These are phyloP conservation scores for Halyomorpha halys DNA, from an alignment of 1,140 invertebrate genomes.

Conservation along the genomic window DNA sequence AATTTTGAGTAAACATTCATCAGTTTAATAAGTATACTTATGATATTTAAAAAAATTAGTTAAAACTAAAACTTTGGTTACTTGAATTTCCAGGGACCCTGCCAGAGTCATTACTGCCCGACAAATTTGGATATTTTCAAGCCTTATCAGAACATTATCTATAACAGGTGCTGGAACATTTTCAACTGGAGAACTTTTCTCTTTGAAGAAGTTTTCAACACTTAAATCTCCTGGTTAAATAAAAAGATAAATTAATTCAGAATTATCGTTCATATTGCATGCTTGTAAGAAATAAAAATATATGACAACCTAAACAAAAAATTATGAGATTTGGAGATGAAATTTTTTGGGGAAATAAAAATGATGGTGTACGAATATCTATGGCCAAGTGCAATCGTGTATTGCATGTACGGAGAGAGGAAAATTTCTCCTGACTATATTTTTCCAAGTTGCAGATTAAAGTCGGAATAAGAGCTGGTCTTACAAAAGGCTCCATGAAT, in stretches of 20 bases:
- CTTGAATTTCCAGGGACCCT: conserved; percentile 57
- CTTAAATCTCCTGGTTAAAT: conserved; percentile 48
- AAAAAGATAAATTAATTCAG: background rate
- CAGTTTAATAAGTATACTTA: too few relatives aligned
- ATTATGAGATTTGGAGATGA: conserved; percentile 69
- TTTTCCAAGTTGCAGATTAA: conserved; percentile 36
- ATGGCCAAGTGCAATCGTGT: conserved; percentile 57
- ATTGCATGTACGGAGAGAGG: conserved; percentile 47
- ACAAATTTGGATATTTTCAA: conserved; percentile 55
- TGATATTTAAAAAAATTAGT: too few relatives aligned
- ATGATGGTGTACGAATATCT: conserved; percentile 60
- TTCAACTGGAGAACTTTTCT: conserved; percentile 36
- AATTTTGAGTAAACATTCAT: too few relatives aligned
- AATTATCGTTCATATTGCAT: background rate
- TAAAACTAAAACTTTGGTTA: conserved; percentile 29
- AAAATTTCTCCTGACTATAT: conserved; percentile 35
- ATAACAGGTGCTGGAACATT: conserved; percentile 40
- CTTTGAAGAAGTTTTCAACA: conserved; percentile 72
- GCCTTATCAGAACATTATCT: conserved; percentile 59
- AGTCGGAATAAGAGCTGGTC: conserved; percentile 37
- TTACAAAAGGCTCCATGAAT: conserved; percentile 54
- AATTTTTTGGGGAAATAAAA: conserved; percentile 68
- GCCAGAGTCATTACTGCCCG: conserved; percentile 60
- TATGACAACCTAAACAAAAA: conserved; percentile 53
- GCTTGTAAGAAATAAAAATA: background rate